A percentile compares a stretch with the other conserved stretches of the same genome.
Evolutionary conservation across 1,140 invertebrate species (phyloP).

Genomic region (Zaprionus ornatus): DNA sequence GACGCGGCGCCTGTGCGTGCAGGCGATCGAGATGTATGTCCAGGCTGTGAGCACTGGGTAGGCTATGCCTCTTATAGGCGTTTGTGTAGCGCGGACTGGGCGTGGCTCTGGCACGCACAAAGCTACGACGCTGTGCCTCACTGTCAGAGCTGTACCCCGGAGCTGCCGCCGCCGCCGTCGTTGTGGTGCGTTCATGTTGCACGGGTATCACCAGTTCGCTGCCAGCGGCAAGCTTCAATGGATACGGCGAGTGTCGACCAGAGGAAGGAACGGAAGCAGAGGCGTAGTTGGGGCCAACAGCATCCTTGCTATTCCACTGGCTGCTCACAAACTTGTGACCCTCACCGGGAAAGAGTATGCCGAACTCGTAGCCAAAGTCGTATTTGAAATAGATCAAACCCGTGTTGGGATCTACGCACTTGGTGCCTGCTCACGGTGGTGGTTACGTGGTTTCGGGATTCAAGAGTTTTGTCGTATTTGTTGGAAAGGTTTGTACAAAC

Average conservation of each 20-base stretch:
- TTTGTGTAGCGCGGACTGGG: slow-evolving; percentile 51
- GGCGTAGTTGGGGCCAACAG: slow-evolving; percentile 68
- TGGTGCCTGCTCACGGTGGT: slow-evolving; percentile 86
- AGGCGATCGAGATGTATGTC: slow-evolving; percentile 79
- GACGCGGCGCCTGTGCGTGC: slow-evolving; percentile 72
- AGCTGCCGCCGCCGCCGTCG: not conserved
- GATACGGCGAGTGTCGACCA: slow-evolving; percentile 71
- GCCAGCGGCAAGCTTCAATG: slow-evolving; percentile 63
- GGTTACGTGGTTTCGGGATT: slow-evolving; percentile 32
- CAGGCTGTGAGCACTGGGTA: slow-evolving; percentile 80
- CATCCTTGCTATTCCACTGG: slow-evolving; percentile 80
- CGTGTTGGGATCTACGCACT: slow-evolving; percentile 90
- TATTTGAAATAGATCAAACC: slow-evolving; percentile 93
- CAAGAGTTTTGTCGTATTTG: slow-evolving; percentile 19
- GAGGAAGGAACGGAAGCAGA: slow-evolving; percentile 50
- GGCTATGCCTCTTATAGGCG: slow-evolving; percentile 84
- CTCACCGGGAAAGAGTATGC: slow-evolving; percentile 89
- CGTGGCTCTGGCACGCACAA: slow-evolving; percentile 84
- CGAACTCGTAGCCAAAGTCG: slow-evolving; percentile 93
- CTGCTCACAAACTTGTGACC: slow-evolving; percentile 85
- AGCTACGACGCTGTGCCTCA: slow-evolving; percentile 83
- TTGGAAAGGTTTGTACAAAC: slow-evolving; percentile 41
- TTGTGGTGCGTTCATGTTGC: slow-evolving; percentile 63
- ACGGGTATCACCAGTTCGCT: slow-evolving; percentile 80
- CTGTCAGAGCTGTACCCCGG: slow-evolving; percentile 74